Percentiles rank a stretch among this genome's conserved stretches.
phyloP scores from a whole-genome alignment of 1,140 invertebrate genomes.

The Drosophila jambulina region DNA sequence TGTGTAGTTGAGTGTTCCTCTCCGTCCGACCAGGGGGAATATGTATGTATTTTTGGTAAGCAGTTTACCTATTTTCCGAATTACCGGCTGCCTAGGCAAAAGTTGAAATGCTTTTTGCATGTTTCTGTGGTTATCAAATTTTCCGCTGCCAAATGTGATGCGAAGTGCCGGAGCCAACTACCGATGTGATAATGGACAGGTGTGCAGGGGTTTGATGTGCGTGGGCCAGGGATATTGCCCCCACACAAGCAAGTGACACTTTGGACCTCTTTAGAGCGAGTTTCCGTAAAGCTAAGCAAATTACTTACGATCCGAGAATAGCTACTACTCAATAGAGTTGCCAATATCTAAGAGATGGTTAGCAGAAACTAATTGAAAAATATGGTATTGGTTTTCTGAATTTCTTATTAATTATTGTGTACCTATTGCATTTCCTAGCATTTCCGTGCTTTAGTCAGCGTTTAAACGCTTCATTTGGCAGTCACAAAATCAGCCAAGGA shows the following conservation, averaged over 20 bases:
- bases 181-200: constrained; percentile 35
- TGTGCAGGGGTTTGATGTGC: constrained; percentile 7
- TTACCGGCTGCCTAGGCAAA: constrained; percentile 35
- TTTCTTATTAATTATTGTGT: neutral
- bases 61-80: constrained; percentile 37
- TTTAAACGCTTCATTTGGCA: constrained; percentile 25
- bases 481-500: neutral
- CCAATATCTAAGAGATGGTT: too few relatives aligned
- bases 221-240: constrained; percentile 1
- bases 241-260: neutral
- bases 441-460: constrained; percentile 23
- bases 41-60: constrained; percentile 27
- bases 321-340: neutral
- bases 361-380: neutral
- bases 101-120: constrained; percentile 78
- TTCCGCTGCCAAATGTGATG: constrained; percentile 34
- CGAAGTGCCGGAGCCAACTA: constrained; percentile 22
- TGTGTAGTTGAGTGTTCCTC: constrained; percentile 30
- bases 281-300: neutral
- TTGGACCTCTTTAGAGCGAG: neutral
- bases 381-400: neutral
- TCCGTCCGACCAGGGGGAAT: constrained; percentile 6
- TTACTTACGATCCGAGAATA: neutral
- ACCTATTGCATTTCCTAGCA: neutral
- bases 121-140: constrained; percentile 64